These are phyloP conservation scores for Sylvia atricapilla DNA, from an alignment of 2,113 vertebrate genomes.

Conservation along the genomic window DNA sequence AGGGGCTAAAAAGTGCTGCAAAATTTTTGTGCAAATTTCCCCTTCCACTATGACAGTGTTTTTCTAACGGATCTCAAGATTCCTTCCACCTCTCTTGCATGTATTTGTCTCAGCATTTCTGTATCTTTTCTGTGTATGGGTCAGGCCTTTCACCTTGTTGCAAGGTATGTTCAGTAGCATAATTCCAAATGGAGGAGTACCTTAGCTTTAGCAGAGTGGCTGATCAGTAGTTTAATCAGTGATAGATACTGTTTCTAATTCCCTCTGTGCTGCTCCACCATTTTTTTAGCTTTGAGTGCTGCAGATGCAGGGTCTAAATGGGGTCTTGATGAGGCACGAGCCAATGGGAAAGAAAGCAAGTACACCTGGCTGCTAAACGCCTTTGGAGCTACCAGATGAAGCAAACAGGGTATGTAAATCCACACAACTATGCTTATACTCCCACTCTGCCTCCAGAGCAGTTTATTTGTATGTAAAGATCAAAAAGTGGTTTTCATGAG, in stretches of 20 bases:
- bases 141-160: neutral
- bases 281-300: neutral
- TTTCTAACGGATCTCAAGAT: fast-evolving
- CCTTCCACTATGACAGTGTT: neutral
- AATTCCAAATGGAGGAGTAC: neutral
- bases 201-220: neutral
- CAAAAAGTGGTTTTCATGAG: neutral
- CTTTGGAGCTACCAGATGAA: neutral
- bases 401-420: neutral
- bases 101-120: neutral
- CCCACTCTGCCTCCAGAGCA: neutral
- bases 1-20: neutral
- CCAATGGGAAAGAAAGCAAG: neutral
- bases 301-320: neutral
- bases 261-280: neutral
- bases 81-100: neutral
- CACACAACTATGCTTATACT: neutral
- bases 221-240: constrained; percentile 54
- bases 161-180: neutral
- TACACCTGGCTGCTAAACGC: neutral
- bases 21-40: neutral
- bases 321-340: neutral
- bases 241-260: constrained; percentile 28
- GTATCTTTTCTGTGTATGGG: neutral
- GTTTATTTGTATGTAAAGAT: neutral